Conservation (phyloP, 2,888 invertebrate genomes). For the Calliopum simillimum region DNA sequence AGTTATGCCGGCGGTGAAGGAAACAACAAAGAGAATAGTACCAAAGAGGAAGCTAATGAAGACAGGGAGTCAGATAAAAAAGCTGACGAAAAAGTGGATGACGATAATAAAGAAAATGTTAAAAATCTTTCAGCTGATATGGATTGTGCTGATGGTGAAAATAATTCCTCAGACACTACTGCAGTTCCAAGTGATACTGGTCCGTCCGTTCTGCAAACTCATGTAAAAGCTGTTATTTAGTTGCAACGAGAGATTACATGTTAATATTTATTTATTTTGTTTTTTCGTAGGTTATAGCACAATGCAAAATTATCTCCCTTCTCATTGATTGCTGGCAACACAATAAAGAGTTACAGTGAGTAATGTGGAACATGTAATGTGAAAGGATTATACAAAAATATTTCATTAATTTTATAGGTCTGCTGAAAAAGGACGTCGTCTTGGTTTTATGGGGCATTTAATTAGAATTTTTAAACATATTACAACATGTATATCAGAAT, state of each 20-base stretch:
- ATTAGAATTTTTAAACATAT: conserved; percentile 73
- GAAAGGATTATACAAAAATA: background rate
- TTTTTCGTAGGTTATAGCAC: conserved; percentile 75
- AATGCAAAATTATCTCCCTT: conserved; percentile 83
- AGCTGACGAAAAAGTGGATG: background rate
- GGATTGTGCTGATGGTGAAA: conserved; percentile 21
- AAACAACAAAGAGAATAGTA: conserved; percentile 26
- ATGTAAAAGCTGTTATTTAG: conserved; percentile 66
- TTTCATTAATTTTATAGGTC: conserved; percentile 61
- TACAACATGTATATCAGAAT: conserved; percentile 66
- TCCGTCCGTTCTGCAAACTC: conserved; percentile 70
- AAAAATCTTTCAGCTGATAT: conserved; percentile 31
- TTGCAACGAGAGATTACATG: background rate
- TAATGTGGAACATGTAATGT: conserved; percentile 51
- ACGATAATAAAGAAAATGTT: conserved; percentile 30
- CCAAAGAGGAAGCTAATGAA: conserved; percentile 2
- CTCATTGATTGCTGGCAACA: conserved; percentile 85
- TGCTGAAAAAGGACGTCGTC: conserved; percentile 70
- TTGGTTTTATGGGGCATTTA: conserved; percentile 77
- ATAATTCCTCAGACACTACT: conserved; percentile 51
- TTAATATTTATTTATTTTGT: conserved; percentile 38
- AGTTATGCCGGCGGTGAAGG: conserved; percentile 33
- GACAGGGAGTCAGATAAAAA: conserved; percentile 31
- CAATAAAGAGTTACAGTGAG: conserved; percentile 83
- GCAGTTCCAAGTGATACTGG: conserved; percentile 48